Evolutionary conservation across 2,888 invertebrate species (phyloP).

Genomic region (Spialia ferax): DNA sequence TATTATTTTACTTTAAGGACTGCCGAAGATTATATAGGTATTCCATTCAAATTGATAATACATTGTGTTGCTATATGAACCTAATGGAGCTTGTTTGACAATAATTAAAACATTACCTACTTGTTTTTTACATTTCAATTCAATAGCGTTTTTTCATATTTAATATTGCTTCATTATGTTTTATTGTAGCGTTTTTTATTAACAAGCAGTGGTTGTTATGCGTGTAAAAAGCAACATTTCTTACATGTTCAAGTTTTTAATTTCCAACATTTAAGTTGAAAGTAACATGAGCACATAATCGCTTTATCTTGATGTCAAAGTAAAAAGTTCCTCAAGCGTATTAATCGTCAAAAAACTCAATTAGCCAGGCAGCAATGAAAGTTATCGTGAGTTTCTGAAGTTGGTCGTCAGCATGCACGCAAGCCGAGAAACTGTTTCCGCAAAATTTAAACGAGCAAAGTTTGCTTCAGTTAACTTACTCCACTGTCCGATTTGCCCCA

Average conservation of each 20-base stretch:
- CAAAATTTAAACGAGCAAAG: conserved; percentile 86
- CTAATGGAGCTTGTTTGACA: too few relatives aligned
- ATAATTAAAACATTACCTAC: too few relatives aligned
- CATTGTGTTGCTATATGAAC: too few relatives aligned
- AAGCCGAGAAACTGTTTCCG: conserved; percentile 71
- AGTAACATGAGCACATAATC: background rate
- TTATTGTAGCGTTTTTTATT: too few relatives aligned
- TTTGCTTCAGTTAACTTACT: conserved; percentile 73
- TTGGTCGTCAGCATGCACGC: conserved; percentile 72
- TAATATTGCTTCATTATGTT: too few relatives aligned
- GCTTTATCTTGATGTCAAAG: conserved; percentile 8
- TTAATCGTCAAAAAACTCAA: conserved; percentile 58
- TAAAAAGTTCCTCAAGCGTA: conserved; percentile 24
- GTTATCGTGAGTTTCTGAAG: conserved; percentile 66
- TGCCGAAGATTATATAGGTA: background rate
- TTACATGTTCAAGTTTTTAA: background rate
- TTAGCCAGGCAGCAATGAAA: conserved; percentile 66
- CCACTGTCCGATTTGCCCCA: conserved; percentile 70
- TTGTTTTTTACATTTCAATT: too few relatives aligned
- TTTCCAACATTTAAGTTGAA: background rate
- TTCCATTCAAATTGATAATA: too few relatives aligned
- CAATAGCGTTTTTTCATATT: too few relatives aligned
- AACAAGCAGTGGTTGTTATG: too few relatives aligned
- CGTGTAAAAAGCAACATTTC: too few relatives aligned
- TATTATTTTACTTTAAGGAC: conserved; percentile 2